A percentile compares a stretch with the other conserved stretches of the same genome.
These are phyloP conservation scores for Malurus melanocephalus DNA, from an alignment of 2,113 vertebrate species.

Conservation along the genomic window DNA sequence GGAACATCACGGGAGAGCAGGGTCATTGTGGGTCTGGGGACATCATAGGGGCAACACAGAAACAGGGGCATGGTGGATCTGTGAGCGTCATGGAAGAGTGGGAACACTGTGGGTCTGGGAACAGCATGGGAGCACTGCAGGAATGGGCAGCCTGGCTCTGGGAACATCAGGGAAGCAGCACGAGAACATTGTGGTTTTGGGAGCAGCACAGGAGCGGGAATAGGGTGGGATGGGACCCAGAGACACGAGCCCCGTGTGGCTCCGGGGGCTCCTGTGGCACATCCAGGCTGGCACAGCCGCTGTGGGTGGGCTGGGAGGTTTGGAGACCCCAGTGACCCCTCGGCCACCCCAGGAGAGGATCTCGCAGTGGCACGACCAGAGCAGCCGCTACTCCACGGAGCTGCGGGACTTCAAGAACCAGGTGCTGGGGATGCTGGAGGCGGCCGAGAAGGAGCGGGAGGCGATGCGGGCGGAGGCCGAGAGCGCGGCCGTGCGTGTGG, in stretches of 20 bases:
- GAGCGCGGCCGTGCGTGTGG: conserved; percentile 72
- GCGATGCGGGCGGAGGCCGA: conserved; percentile 78
- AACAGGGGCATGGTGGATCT: accelerated
- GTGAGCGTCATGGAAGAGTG: accelerated
- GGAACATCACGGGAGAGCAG: too few relatives aligned
- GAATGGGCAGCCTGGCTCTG: not conserved
- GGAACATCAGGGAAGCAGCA: accelerated
- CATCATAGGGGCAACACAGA: accelerated
- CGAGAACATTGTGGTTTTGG: not conserved
- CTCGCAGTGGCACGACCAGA: conserved; percentile 88
- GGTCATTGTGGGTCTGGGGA: accelerated
- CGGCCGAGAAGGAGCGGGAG: conserved; percentile 79
- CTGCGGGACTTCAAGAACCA: conserved; percentile 89
- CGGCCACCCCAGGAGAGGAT: conserved; percentile 81
- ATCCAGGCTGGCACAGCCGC: accelerated
- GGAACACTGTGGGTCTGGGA: not conserved
- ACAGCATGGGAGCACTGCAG: too few relatives aligned
- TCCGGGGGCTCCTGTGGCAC: accelerated
- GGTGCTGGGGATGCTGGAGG: conserved; percentile 78
- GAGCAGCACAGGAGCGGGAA: accelerated
- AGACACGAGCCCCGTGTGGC: accelerated
- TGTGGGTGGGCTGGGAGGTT: accelerated
- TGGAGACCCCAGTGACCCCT: not conserved
- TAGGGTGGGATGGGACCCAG: not conserved
- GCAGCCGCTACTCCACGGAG: conserved; percentile 83